A percentile compares a stretch with the other conserved stretches of the same genome.
phyloP scores from a whole-genome alignment of 2,888 invertebrate species.

The Tenthredo mesomela region DNA sequence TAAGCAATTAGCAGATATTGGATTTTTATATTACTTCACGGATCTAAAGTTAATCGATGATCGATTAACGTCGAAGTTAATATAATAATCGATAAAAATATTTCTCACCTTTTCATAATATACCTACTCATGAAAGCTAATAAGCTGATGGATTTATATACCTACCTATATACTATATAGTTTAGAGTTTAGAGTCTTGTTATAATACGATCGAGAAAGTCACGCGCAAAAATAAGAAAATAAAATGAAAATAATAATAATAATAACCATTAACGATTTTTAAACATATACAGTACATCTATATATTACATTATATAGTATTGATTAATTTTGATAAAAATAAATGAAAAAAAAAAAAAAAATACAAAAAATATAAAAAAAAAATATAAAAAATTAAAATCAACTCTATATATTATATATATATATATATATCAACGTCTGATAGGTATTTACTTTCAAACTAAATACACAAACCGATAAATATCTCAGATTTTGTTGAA shows the following conservation, averaged over 20 bases:
- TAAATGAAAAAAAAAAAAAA: no score
- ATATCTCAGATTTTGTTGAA: not conserved
- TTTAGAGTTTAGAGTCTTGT: not conserved
- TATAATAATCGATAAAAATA: constrained; percentile 25
- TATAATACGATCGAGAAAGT: not conserved
- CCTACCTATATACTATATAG: no score
- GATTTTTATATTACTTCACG: not conserved
- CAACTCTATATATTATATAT: no score
- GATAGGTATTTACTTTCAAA: constrained; percentile 11
- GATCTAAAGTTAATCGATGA: not conserved
- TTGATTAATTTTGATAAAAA: no score
- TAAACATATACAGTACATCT: no score
- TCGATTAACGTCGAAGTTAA: constrained; percentile 35
- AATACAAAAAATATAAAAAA: no score
- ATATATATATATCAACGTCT: not conserved
- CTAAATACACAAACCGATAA: not conserved
- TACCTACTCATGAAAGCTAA: not conserved
- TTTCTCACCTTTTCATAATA: constrained; percentile 17
- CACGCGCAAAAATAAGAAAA: not conserved
- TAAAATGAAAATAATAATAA: not conserved
- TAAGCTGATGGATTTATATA: constrained; percentile 26
- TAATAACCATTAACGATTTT: not conserved
- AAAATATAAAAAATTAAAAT: no score
- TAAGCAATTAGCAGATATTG: not conserved
- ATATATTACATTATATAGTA: no score